phyloP scores from a whole-genome alignment of 2,888 invertebrate genomes.

The Perdita meconis region DNA sequence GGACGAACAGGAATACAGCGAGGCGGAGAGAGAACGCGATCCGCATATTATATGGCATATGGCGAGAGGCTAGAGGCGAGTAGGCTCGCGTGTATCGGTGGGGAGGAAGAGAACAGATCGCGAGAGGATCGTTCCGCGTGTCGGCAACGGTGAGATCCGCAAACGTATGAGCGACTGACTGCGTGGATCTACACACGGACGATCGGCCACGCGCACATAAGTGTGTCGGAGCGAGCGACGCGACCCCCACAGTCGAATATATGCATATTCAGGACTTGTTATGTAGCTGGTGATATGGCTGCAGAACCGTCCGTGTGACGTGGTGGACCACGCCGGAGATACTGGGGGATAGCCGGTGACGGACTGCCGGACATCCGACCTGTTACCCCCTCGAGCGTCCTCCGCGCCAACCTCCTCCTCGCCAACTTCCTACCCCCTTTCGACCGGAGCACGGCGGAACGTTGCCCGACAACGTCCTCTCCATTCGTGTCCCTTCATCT shows the following conservation, averaged over 20 bases:
- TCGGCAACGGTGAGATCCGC: conserved; percentile 24
- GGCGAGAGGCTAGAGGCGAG: conserved; percentile 2
- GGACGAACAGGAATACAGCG: conserved; percentile 26
- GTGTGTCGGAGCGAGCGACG: conserved; percentile 42
- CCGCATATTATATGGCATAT: conserved; percentile 46
- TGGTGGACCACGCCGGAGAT: conserved; percentile 78
- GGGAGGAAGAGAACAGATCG: conserved; percentile 27
- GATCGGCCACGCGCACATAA: conserved; percentile 20
- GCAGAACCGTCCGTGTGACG: conserved; percentile 68
- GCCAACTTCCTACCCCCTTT: conserved; percentile 47
- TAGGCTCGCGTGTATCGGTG: background rate
- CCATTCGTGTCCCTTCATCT: conserved; percentile 54
- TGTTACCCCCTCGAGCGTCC: conserved; percentile 78
- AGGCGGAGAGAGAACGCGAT: conserved; percentile 40
- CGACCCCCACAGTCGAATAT: conserved; percentile 69
- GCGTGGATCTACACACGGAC: conserved; percentile 21
- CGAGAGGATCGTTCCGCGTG: conserved; percentile 23
- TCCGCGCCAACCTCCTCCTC: conserved; percentile 30
- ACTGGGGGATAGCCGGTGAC: conserved; percentile 81
- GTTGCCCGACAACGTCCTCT: conserved; percentile 68
- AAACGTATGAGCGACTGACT: conserved; percentile 50
- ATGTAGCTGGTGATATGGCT: conserved; percentile 77
- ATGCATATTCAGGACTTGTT: conserved; percentile 83
- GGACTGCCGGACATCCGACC: conserved; percentile 84
- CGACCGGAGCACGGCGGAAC: conserved; percentile 57